Evolutionary conservation across 2,113 vertebrate species (phyloP), one percentile per base, ranked within the genome.

Genomic region (Lophotis ruficrista): DNA sequence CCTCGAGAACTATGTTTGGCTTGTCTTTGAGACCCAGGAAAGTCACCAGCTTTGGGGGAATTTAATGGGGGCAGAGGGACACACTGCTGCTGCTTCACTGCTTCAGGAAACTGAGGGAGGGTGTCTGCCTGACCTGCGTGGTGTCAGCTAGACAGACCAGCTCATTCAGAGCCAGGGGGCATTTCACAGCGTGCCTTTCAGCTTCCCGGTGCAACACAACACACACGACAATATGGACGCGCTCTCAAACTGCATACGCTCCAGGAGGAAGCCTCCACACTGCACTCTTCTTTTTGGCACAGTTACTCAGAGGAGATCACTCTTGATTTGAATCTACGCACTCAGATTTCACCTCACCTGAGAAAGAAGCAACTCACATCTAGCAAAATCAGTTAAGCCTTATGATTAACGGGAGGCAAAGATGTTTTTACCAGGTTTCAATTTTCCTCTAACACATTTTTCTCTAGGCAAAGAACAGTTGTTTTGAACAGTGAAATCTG

Each of bases 401-500:
- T 71, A 47, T 53, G 60, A 93, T 81, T 75, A 93, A 97, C 1
- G 5, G 18, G 35, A 86, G 20, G 38, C 56, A 83, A 87, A 78
- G 20, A 77, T 64, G 24, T 22, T 91, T 94, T 85, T 71, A 83
- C 71, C 30, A 53, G 60, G 68, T 96, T 93, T 68, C 5, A 68
- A 19, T 95, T 93, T 89, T 75, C 57, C n/a, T 80, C 80, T 72
- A 92, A 53, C 53, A 81, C 53, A 54, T 85, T 94, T 84, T 94
- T 95, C 87, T 91, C 68, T 88, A 80, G 54, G 80, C 75, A 95
- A 88, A 89, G 83, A 93, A 92, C 54, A 93, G 96, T 87, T 97
- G 89, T 96, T 97, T 96, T 71, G 48, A 95, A 57, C 93, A 83
- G 61, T 75, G 37, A 56, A 90, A 90, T 91, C 66, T 97, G 83